A percentile compares a stretch with the other conserved stretches of the same genome.
Conservation (phyloP, 1,140 invertebrate genomes). For the Acyrthosiphon pisum region DNA sequence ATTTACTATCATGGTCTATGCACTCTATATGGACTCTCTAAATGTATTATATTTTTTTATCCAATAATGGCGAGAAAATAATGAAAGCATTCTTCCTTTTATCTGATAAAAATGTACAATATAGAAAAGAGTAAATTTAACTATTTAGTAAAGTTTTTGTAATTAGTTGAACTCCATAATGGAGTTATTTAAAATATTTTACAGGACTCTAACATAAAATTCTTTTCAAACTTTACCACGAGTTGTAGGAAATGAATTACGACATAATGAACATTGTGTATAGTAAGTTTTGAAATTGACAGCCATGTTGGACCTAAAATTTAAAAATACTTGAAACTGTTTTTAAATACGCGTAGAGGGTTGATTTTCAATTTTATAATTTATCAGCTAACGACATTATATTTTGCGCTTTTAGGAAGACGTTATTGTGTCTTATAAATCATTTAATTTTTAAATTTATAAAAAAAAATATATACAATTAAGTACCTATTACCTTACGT, state of each 20-base stretch:
- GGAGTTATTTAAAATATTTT: slow-evolving; percentile 41
- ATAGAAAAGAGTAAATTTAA: not conserved
- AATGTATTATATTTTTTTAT: not conserved
- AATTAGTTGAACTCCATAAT: slow-evolving; percentile 40
- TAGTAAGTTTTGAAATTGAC: slow-evolving; percentile 19
- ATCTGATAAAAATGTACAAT: not conserved
- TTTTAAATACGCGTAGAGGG: not conserved
- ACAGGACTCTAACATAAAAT: not conserved
- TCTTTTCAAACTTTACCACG: slow-evolving; percentile 16
- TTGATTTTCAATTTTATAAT: slow-evolving; percentile 6
- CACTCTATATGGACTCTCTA: not conserved
- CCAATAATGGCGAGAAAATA: not conserved
- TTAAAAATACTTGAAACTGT: not conserved
- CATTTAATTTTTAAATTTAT: not conserved
- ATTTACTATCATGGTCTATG: not conserved
- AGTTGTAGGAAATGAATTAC: slow-evolving; percentile 34
- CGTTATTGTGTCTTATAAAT: not conserved
- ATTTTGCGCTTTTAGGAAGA: not conserved
- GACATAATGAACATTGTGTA: slow-evolving; percentile 6
- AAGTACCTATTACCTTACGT: not conserved
- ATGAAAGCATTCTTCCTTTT: not conserved
- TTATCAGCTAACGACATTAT: not conserved
- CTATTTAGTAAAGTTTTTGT: not conserved
- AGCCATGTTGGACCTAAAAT: not conserved
- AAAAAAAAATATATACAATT: not conserved